These are phyloP conservation scores for Chymomyza costata DNA, from an alignment of 1,140 invertebrate genomes.

Conservation along the genomic window DNA sequence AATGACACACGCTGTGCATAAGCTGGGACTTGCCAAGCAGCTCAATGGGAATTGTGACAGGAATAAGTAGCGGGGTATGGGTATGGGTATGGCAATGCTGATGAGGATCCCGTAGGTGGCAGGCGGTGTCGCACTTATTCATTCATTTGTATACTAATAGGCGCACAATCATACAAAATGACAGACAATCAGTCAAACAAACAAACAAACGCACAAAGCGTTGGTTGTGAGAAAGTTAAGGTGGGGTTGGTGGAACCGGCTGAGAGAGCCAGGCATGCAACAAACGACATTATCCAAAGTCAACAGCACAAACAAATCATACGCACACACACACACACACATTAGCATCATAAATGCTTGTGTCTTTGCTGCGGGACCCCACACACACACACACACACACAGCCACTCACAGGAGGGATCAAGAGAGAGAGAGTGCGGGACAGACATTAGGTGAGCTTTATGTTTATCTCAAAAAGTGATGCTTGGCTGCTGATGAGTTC, in stretches of 20 bases:
- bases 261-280: slow-evolving; percentile 29
- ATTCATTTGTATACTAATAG: slow-evolving; percentile 71
- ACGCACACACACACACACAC: slow-evolving; percentile 19
- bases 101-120: too few relatives aligned
- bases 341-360: too few relatives aligned
- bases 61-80: too few relatives aligned
- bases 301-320: slow-evolving; percentile 55
- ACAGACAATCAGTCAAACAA: slow-evolving; percentile 65
- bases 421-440: not conserved
- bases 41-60: slow-evolving; percentile 7
- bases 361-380: slow-evolving; percentile 27
- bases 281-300: slow-evolving; percentile 71
- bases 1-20: slow-evolving; percentile 44
- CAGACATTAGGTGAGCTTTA: slow-evolving; percentile 61
- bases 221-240: too few relatives aligned
- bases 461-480: slow-evolving; percentile 68
- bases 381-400: slow-evolving; percentile 10
- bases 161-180: slow-evolving; percentile 69
- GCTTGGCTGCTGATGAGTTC: slow-evolving; percentile 64
- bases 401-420: not conserved
- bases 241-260: too few relatives aligned
- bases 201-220: slow-evolving; percentile 47
- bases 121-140: slow-evolving; percentile 61
- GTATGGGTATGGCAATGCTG: slow-evolving; percentile 11
- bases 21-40: not conserved